Evolutionary conservation across 1,140 invertebrate genomes (phyloP), one percentile per base, ranked within the genome.

Genomic region (Scaptomyza hsui): DNA sequence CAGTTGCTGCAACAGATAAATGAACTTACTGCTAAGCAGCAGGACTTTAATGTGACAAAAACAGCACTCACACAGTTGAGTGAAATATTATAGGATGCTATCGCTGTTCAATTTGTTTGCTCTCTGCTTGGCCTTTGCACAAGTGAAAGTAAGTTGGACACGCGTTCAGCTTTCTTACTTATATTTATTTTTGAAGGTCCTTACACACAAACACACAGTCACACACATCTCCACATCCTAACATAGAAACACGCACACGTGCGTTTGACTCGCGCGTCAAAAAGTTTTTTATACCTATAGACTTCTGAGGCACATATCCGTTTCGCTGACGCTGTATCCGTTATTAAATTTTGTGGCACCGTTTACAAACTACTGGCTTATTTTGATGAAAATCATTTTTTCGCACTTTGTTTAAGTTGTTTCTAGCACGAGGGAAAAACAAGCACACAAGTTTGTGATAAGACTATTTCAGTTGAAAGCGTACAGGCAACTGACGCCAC

Each of bases 81-180:
- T 7, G 24, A 13, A 24, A 16, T 32, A 9, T n/a, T 35, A 62
- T 51, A 51, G 39, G 37, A 52, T 44, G 24, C 32, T 61, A 4
- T 35, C 41, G 21, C 24, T 29, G 29, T 26, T 49, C 41, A 21
- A 13, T 48, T 26, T 39, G 42, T 32, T 41, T 49, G 13, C 35
- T 35, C 62, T n/a, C 39, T 45, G 49, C 41, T 63, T 32, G 6
- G 24, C 35, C 16, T 53, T 42, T 78, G 67, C 65, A 63, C 48
- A 83, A 85, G 80, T 72, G 62, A 73, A 68, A 79, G 74, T 67
- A 57, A 77, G 79, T 80, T 83, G 79, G 67, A 79, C 80, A 65
- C 67, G 67, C 72, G 76, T 60, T 80, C 62, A 86, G 81, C 68
- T 86, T 86, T 62, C 75, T 79, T 86, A 86, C 49, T 37, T 37